A percentile compares a stretch with the other conserved stretches of the same genome.
Conservation (phyloP, 2,888 invertebrate genomes). For the Busseola fusca region DNA sequence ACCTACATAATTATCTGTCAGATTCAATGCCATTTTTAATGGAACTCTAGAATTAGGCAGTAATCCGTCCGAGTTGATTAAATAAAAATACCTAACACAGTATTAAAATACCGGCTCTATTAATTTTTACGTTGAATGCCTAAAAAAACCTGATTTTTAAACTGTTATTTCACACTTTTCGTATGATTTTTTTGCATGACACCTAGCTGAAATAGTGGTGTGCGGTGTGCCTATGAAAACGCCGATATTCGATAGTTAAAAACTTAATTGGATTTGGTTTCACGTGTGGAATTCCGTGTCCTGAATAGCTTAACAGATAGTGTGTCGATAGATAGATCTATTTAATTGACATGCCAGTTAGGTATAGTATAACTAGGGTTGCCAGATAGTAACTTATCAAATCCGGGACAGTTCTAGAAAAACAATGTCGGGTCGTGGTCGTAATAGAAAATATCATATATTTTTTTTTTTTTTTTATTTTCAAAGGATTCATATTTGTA, state of each 20-base stretch:
- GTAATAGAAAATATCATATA: no score
- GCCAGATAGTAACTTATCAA: no score
- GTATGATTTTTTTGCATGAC: constrained; percentile 20
- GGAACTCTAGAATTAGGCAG: background rate
- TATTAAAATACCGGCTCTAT: constrained; percentile 1
- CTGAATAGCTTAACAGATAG: background rate
- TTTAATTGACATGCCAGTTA: background rate
- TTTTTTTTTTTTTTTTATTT: no score
- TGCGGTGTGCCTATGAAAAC: constrained; percentile 1
- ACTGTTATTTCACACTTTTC: constrained; percentile 10
- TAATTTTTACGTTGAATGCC: background rate
- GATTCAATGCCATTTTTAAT: background rate
- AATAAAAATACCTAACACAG: background rate
- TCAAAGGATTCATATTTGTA: no score
- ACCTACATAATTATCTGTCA: background rate
- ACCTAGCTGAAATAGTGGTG: constrained; percentile 13
- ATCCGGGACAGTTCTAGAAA: no score
- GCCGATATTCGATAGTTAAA: constrained; percentile 27
- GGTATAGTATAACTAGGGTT: no score
- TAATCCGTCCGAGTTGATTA: constrained; percentile 1
- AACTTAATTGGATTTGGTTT: constrained; percentile 34
- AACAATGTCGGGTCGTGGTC: no score
- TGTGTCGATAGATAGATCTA: background rate
- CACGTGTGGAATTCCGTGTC: constrained; percentile 22
- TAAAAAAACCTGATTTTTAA: constrained; percentile 1